Conservation (phyloP, 1,140 invertebrate genomes). For the Nephotettix cincticeps region DNA sequence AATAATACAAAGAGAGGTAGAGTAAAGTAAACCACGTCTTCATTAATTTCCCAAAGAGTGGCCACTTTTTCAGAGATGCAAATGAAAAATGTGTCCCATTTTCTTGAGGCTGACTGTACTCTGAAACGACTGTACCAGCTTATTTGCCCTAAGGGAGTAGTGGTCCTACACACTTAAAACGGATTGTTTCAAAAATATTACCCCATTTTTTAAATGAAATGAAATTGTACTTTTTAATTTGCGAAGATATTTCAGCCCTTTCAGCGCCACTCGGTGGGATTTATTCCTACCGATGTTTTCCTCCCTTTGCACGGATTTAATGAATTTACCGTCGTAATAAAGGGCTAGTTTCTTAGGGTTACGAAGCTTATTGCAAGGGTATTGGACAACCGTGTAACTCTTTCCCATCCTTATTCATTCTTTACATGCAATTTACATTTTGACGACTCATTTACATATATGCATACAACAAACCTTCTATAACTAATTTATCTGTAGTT, state of each 20-base stretch:
- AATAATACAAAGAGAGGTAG: no score
- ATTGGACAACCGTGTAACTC: conserved; percentile 1
- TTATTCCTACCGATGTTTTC: neutral
- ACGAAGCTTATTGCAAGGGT: neutral
- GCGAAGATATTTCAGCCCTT: conserved; percentile 7
- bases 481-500: no score
- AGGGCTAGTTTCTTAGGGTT: conserved; percentile 10
- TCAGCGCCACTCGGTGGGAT: neutral
- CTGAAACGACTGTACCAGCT: neutral
- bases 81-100: neutral
- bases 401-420: no score
- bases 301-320: neutral
- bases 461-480: no score
- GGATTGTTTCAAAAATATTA: conserved; percentile 4
- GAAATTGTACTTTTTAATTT: conserved; percentile 20
- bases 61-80: neutral
- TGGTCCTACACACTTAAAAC: neutral
- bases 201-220: neutral
- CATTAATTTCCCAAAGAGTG: neutral
- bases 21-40: no score
- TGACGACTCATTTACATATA: no score
- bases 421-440: no score
- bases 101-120: neutral
- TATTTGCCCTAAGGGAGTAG: neutral
- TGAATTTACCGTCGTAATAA: conserved; percentile 15